These are phyloP conservation scores for Pseudorectes ferrugineus DNA, from an alignment of 2,113 vertebrate genomes.

Conservation along the genomic window DNA sequence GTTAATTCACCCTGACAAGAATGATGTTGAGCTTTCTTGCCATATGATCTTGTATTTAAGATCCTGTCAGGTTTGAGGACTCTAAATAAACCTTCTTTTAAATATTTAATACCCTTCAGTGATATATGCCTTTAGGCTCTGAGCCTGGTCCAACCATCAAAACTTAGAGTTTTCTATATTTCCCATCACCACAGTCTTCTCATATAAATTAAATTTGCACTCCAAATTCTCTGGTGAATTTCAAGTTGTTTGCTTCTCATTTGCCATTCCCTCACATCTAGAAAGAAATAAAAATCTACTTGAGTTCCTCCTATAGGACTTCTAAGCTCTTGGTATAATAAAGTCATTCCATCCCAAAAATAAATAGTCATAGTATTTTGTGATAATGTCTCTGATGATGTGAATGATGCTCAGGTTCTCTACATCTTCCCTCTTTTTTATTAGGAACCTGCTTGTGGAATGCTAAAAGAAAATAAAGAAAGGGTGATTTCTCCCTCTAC, in stretches of 20 bases:
- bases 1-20: conserved; percentile 68
- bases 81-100: conserved; percentile 75
- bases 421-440: neutral
- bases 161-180: conserved; percentile 20
- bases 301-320: neutral
- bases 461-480: neutral
- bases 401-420: neutral
- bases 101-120: conserved; percentile 73
- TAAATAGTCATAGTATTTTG: neutral
- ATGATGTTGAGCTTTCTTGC: conserved; percentile 71
- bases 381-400: neutral
- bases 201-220: conserved; percentile 36
- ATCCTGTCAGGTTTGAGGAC: conserved; percentile 68
- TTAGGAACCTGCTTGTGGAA: neutral
- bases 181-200: neutral
- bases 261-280: neutral
- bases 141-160: conserved; percentile 31
- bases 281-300: neutral
- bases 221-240: conserved; percentile 15
- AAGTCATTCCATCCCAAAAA: conserved; percentile 20
- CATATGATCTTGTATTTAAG: conserved; percentile 75
- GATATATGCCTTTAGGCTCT: conserved; percentile 61
- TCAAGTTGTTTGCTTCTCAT: conserved; percentile 25
- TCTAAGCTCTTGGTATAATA: neutral
- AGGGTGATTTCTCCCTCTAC: neutral